These are phyloP conservation scores for Heliocidaris tuberculata DNA, from an alignment of 35 echinoderm and acorn worm genomes.

Conservation along the genomic window DNA sequence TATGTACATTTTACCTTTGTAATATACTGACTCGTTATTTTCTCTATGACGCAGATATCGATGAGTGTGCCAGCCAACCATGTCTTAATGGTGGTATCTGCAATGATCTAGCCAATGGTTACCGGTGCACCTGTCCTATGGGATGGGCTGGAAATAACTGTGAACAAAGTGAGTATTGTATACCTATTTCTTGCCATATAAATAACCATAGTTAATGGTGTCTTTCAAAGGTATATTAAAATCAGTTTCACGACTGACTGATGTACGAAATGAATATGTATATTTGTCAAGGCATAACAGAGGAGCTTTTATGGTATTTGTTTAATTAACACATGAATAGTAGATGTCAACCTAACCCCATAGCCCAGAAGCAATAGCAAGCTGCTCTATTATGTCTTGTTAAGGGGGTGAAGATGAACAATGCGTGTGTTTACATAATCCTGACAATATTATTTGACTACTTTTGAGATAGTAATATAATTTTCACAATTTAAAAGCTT, in stretches of 20 bases:
- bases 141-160: conserved; percentile 72
- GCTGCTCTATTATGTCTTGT: too few relatives aligned
- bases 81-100: conserved; percentile 77
- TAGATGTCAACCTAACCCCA: too few relatives aligned
- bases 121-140: conserved; percentile 58
- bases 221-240: neutral
- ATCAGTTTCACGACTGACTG: neutral
- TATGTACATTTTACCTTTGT: neutral
- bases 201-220: neutral
- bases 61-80: conserved; percentile 58
- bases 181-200: neutral
- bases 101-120: conserved; percentile 63
- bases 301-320: too few relatives aligned
- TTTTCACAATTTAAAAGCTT: too few relatives aligned
- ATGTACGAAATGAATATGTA: neutral
- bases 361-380: too few relatives aligned
- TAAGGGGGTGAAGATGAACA: too few relatives aligned
- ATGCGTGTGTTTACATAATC: too few relatives aligned
- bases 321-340: too few relatives aligned
- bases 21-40: neutral
- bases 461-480: too few relatives aligned
- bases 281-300: too few relatives aligned
- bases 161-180: conserved; percentile 61
- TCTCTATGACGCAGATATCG: conserved; percentile 55
- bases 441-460: too few relatives aligned